phyloP scores from a whole-genome alignment of 35 echinoderm and acorn worm genomes.

The Apostichopus parvimensis region DNA sequence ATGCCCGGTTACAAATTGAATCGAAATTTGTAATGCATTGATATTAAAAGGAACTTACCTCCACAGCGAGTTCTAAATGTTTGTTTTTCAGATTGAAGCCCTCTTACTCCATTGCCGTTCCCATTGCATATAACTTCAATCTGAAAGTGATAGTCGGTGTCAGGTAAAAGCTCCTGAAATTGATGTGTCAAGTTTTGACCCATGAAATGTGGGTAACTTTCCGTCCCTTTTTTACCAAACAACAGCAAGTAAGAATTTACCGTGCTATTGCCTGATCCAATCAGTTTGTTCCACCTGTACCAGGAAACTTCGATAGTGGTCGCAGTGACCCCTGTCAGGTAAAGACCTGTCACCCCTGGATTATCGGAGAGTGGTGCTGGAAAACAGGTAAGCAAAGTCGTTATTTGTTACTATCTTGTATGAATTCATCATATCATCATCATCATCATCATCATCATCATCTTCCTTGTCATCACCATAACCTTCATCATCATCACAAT shows the following conservation, averaged over 20 bases:
- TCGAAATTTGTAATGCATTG: too few relatives aligned
- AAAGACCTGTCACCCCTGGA: not conserved
- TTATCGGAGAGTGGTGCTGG: not conserved
- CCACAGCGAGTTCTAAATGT: not conserved
- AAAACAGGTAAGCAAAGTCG: not conserved
- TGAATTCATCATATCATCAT: slow-evolving; percentile 11
- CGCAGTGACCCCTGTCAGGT: not conserved
- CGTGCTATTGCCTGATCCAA: not conserved
- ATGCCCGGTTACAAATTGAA: not conserved
- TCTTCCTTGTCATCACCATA: not conserved
- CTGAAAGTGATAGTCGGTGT: not conserved
- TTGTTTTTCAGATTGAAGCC: not conserved
- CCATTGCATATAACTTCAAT: not conserved
- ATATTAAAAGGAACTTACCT: not conserved
- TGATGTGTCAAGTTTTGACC: not conserved
- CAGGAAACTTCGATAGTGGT: not conserved
- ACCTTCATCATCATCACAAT: not conserved
- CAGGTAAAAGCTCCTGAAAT: not conserved
- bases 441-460: slow-evolving; percentile 16
- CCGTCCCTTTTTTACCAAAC: not conserved
- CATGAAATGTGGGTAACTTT: not conserved
- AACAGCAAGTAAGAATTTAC: not conserved
- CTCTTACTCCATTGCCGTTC: not conserved
- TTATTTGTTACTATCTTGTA: too few relatives aligned
- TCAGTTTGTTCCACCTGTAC: not conserved